These are phyloP conservation scores for Cynopterus sphinx DNA, from an alignment of 2,797 vertebrate species.

Conservation along the genomic window DNA sequence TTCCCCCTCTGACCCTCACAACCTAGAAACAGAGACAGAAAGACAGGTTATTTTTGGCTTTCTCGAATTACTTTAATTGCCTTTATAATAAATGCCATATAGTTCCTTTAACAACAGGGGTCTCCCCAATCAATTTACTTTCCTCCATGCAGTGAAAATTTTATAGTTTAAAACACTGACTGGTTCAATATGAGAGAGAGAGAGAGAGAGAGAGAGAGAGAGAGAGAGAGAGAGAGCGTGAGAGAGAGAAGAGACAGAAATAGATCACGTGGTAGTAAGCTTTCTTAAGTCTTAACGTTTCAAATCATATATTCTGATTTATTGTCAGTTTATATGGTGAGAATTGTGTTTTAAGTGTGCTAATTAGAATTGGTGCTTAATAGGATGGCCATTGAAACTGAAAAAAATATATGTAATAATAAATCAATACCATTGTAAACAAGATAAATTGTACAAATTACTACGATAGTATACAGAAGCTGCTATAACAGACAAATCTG, in stretches of 20 bases:
- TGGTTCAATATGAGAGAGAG: background rate
- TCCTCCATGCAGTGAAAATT: background rate
- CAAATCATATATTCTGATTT: background rate
- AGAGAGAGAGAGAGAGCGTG: background rate
- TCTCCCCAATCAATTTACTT: background rate
- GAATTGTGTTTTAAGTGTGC: background rate
- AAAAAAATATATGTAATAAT: background rate
- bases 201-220: background rate
- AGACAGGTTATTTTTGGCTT: background rate
- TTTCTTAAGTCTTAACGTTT: background rate
- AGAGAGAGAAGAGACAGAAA: constrained; percentile 7
- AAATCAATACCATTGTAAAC: background rate
- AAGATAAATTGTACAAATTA: background rate
- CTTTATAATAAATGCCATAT: background rate
- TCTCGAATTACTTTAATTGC: constrained; percentile 4
- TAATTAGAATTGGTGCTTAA: background rate
- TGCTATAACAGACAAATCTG: background rate
- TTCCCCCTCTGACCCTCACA: background rate
- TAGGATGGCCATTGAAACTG: background rate
- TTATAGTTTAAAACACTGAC: background rate
- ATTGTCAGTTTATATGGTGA: background rate
- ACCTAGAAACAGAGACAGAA: background rate
- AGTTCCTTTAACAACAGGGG: constrained; percentile 2
- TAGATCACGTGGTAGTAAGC: background rate
- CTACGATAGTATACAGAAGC: background rate